These are phyloP conservation scores for Steinernema scapterisci DNA, from an alignment of 2,888 invertebrate genomes.

Conservation along the genomic window DNA sequence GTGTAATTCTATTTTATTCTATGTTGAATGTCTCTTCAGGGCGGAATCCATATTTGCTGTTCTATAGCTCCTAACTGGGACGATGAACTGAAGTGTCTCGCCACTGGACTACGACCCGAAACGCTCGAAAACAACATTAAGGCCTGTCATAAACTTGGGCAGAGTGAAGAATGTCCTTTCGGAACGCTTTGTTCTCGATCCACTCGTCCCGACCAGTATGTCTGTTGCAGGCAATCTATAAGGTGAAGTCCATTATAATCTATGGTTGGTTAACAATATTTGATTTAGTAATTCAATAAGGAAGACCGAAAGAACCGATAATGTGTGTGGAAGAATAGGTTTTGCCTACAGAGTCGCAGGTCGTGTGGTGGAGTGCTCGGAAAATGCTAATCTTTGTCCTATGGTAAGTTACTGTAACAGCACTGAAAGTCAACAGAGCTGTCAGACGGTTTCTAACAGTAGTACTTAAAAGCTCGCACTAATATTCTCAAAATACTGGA, in stretches of 20 bases:
- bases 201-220: not conserved
- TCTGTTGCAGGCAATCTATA: not conserved
- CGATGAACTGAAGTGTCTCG: conserved; percentile 13
- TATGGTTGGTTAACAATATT: not conserved
- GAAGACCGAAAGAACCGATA: not conserved
- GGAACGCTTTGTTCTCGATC: conserved; percentile 8
- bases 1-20: not conserved
- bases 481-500: too few species aligned
- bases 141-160: not conserved
- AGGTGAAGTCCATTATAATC: not conserved
- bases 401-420: conserved; percentile 9
- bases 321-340: not conserved
- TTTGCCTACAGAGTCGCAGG: not conserved
- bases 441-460: too few species aligned
- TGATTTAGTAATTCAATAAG: not conserved
- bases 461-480: too few species aligned
- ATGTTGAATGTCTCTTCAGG: conserved; percentile 35
- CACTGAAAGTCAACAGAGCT: too few species aligned
- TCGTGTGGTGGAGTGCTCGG: conserved; percentile 42
- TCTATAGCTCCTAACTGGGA: conserved; percentile 10
- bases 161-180: not conserved
- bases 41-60: conserved; percentile 47
- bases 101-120: not conserved
- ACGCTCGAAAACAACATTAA: not conserved
- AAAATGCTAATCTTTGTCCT: conserved; percentile 38